Evolutionary conservation across 2,113 vertebrate species (phyloP).

Genomic region (Cottus gobio): DNA sequence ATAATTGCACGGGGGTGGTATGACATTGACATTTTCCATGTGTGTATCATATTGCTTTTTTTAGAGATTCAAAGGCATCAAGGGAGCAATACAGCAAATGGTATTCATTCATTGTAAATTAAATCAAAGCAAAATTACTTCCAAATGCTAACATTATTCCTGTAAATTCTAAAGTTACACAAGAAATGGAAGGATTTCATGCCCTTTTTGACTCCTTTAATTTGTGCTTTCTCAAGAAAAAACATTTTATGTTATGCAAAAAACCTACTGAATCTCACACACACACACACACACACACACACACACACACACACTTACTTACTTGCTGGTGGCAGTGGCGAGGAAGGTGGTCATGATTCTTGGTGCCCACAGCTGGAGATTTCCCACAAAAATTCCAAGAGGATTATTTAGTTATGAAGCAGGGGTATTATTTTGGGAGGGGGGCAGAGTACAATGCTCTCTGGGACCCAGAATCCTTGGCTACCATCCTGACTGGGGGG

Average conservation of each 20-base stretch:
- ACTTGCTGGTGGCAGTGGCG: background rate
- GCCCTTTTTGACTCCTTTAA: background rate
- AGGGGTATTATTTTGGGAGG: background rate
- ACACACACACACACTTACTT: background rate
- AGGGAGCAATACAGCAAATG: background rate
- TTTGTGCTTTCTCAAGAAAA: background rate
- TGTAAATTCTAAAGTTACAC: slow-evolving; percentile 18
- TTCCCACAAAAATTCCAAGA: slow-evolving; percentile 31
- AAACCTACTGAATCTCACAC: background rate
- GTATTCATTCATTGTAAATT: slow-evolving; percentile 6
- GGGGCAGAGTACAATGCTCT: background rate
- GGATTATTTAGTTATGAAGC: slow-evolving; percentile 34
- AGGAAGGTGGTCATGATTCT: slow-evolving; percentile 17
- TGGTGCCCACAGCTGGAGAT: slow-evolving; percentile 35
- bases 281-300: background rate
- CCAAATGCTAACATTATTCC: slow-evolving; percentile 20
- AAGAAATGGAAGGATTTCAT: background rate
- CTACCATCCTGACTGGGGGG: slow-evolving; percentile 21
- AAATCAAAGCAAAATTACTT: slow-evolving; percentile 46
- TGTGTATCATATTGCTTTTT: slow-evolving; percentile 28
- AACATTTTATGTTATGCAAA: background rate
- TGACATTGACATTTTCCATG: slow-evolving; percentile 45
- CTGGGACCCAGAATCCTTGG: slow-evolving; percentile 15
- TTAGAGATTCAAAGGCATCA: slow-evolving; percentile 29
- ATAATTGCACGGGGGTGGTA: slow-evolving; percentile 7